phyloP scores from a whole-genome alignment of 2,888 invertebrate species.

The Phasia obesa region DNA sequence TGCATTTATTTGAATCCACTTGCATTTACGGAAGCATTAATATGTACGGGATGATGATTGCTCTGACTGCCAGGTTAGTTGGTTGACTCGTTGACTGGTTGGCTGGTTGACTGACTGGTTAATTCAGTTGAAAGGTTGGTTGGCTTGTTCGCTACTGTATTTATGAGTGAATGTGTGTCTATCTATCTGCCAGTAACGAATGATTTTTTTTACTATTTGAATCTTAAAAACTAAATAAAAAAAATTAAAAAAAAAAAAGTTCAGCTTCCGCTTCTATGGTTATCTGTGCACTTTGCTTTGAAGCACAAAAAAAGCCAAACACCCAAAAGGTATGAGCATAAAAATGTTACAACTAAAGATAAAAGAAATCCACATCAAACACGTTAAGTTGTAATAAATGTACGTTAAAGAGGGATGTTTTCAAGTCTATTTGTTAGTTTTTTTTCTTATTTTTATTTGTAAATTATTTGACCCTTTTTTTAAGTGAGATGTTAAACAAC shows the following conservation, averaged over 20 bases:
- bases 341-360: constrained; percentile 46
- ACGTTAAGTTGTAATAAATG: background rate
- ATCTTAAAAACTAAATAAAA: constrained; percentile 34
- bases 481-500: constrained; percentile 36
- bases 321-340: constrained; percentile 23
- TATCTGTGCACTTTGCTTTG: constrained; percentile 26
- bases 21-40: constrained; percentile 53
- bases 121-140: constrained; percentile 28
- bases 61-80: constrained; percentile 21
- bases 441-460: constrained; percentile 9
- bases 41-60: constrained; percentile 51
- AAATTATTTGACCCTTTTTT: constrained; percentile 58
- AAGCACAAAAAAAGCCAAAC: constrained; percentile 17
- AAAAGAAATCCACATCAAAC: constrained; percentile 9
- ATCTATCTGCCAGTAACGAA: background rate
- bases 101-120: constrained; percentile 18
- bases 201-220: constrained; percentile 39
- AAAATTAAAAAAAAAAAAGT: constrained; percentile 10
- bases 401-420: constrained; percentile 22
- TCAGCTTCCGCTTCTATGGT: constrained; percentile 33
- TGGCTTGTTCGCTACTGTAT: constrained; percentile 18
- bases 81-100: constrained; percentile 14
- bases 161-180: background rate
- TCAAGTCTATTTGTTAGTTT: constrained; percentile 11
- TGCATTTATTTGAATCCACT: constrained; percentile 36